These are phyloP conservation scores for Butorides virescens DNA, from an alignment of 2,113 vertebrate species.

Conservation along the genomic window DNA sequence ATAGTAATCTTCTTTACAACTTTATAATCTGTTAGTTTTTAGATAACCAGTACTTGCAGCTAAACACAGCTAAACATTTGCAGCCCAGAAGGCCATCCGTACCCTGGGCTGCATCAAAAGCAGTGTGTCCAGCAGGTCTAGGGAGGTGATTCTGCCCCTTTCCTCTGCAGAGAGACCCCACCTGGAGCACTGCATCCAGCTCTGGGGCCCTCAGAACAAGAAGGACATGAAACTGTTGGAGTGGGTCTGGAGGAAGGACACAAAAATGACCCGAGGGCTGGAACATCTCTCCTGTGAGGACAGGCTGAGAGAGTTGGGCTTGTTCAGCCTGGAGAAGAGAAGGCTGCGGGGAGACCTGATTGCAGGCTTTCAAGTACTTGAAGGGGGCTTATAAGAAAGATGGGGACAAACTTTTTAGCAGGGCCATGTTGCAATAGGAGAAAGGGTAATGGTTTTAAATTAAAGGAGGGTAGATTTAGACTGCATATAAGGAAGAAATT, in stretches of 20 bases:
- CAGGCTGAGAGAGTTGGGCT: rapidly evolving
- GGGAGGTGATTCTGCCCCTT: not conserved
- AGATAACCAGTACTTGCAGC: not conserved
- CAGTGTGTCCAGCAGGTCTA: rapidly evolving
- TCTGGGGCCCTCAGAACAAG: not conserved
- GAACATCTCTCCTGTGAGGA: not conserved
- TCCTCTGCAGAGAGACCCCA: not conserved
- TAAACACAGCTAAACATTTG: not conserved
- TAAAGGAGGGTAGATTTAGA: not conserved
- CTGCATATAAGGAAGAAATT: not conserved
- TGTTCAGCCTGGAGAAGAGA: not conserved
- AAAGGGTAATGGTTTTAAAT: not conserved
- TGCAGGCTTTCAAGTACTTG: not conserved
- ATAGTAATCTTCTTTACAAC: not conserved
- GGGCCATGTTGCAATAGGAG: not conserved
- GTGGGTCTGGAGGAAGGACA: not conserved
- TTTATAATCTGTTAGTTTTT: not conserved
- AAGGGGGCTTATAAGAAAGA: not conserved
- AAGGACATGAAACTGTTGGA: not conserved
- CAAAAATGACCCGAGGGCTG: not conserved
- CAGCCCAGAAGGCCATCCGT: not conserved
- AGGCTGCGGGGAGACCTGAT: not conserved
- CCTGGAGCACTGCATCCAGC: not conserved
- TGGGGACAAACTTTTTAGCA: not conserved
- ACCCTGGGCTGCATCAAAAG: not conserved